Base-by-base conservation (phyloP, 2,797 vertebrate species). In the Siniperca undulata region DNA sequence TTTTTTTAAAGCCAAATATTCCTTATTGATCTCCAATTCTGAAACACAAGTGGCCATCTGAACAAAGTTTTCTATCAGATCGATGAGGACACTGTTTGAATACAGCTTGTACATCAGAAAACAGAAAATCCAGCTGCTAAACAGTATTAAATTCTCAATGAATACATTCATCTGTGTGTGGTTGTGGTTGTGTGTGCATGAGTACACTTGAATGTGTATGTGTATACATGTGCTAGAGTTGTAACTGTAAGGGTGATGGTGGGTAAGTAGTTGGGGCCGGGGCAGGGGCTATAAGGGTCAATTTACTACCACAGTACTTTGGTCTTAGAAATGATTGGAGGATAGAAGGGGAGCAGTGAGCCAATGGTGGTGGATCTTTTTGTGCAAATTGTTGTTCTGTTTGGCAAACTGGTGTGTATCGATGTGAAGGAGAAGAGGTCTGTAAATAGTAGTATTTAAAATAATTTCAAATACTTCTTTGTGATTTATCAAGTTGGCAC, bases 301-400 rank as follows among this genome's bases (percentile, higher is more conserved):
- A 91, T 89, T 93, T 88, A 85, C 93, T 95, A 93, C 93, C 95
- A 95, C 95, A 96, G 95, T 95, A 95, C 94, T 95, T 95, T 95
- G 95, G 95, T 96, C 95, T 91, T 94, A 93, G 86, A 93, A 90
- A 94, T 91, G 94, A 94, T 94, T 93, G 88, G 89, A 91, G 87
- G 88, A 78, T 81, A 85, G 80, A 82, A 40, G 80, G 84, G 76
- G 87, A 86, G 80, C 88, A 69, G 91, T 89, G 91, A 93, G 88
- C 93, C 89, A 89, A 91, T 93, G 93, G 81, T 62, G 84, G 85
- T 85, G 89, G 74, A 88, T 91, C 74, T n/a, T 88, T 84, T 94
- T 95, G 94, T 95, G 94, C 94, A 94, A 94, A 93, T 93, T 81
- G 81, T 87, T 59, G 79, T 90, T 88, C 58, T 81, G 85, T 92